Evolutionary conservation across 2,113 vertebrate species (phyloP), one percentile per base, ranked within the genome.

Genomic region (Heteronetta atricapilla): DNA sequence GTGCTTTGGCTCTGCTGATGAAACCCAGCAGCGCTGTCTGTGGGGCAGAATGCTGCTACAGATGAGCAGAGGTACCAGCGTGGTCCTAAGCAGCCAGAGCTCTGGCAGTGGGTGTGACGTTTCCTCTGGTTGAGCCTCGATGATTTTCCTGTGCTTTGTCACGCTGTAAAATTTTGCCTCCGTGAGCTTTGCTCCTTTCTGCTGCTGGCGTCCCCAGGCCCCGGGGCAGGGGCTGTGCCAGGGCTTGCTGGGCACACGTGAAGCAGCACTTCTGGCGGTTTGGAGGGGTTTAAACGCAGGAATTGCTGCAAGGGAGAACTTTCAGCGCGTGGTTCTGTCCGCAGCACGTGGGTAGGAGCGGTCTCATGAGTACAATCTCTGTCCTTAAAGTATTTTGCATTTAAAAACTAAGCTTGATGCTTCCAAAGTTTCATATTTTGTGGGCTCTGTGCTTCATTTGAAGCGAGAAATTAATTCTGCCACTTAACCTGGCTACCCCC

Each of bases 401-500:
- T 66, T 55, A 52, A 82, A 67, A 78, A 8, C 26, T 68, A 25
- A 56, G 64, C 50, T 77, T 82, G 60, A 31, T 10, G 4, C 36
- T 56, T 56, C 14, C 28, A 11, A 66, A 40, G n/a, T 60, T 66
- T 56, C 1, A 3, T 8, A 9, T 38, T 80, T 63, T 38, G 40
- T 44, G 33, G 38, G 55, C 62, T 63, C 29, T 40, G 10, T 59
- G 53, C 42, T 86, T 75, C 3, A 4, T 31, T 66, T 92, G 81
- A 55, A 85, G 31, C 12, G 17, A 40, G 36, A 44, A 50, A 60
- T 60, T 16, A 2, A 3, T 48, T 74, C 53, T 91, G n/a, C 72
- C 2, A 2, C 6, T 16, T 36, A 21, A 73, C 5, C 26, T 67
- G 64, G 22, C 40, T 23, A 1, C 1, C 2, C 1, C 0, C 50